phyloP scores from a whole-genome alignment of 2,888 invertebrate species.

The Allacma fusca region DNA sequence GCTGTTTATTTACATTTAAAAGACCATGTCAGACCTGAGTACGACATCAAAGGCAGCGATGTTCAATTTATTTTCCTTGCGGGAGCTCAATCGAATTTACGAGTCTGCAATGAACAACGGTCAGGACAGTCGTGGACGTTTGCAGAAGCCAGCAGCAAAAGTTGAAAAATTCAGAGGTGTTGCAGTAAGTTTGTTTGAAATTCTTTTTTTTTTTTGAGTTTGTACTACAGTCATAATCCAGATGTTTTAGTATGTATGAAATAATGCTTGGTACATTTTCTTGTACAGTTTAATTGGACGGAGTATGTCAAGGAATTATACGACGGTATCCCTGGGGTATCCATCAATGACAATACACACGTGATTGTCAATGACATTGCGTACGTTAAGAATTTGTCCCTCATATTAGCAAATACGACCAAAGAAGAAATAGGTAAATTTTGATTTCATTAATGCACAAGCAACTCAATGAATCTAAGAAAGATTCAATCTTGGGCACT shows the following conservation, averaged over 20 bases:
- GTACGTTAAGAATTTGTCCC: conserved; percentile 54
- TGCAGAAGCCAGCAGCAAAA: background rate
- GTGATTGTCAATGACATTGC: conserved; percentile 58
- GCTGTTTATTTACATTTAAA: too few species aligned
- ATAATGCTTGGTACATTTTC: too few species aligned
- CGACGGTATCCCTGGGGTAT: conserved; percentile 48
- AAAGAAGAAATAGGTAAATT: conserved; percentile 50
- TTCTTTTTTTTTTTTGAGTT: background rate
- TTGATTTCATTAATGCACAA: conserved; percentile 23
- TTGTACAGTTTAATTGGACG: conserved; percentile 58
- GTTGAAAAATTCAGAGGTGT: background rate
- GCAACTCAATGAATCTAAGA: background rate
- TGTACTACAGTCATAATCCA: too few species aligned
- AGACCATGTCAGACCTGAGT: conserved; percentile 37
- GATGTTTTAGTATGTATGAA: too few species aligned
- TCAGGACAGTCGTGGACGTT: background rate
- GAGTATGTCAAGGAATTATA: conserved; percentile 56
- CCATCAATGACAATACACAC: conserved; percentile 50
- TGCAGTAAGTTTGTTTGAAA: background rate
- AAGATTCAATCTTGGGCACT: too few species aligned
- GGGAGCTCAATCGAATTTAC: conserved; percentile 37
- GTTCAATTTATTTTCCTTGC: conserved; percentile 39
- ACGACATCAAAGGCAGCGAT: conserved; percentile 33
- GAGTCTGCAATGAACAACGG: background rate
- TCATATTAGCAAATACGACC: conserved; percentile 49